Base-by-base conservation (phyloP, 2,888 invertebrate genomes). In the Nesidiocoris tenuis region DNA sequence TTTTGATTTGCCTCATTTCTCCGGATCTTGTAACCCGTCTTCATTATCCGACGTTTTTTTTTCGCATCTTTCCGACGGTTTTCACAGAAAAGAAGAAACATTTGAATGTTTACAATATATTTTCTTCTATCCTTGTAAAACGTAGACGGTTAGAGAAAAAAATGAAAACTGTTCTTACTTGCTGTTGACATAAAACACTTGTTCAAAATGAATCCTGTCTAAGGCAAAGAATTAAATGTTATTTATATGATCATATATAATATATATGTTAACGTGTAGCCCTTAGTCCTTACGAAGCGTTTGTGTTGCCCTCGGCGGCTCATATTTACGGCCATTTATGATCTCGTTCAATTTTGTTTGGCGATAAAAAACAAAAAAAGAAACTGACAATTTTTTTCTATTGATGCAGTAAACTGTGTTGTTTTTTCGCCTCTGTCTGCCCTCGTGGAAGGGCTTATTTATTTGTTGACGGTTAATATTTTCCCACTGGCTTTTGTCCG, bases 231-330 rank as follows among this genome's bases (percentile, higher is more conserved):
- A 72, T 71, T 54, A 61, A n/a, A 72, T 72, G 72, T 72, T 72
- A 70, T 70, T 70, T 70, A 72, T 65, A 65, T 63, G 23, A 72
- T 72, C 39, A 72, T 59, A 59, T 70, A 59, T 59, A 57, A 70
- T 70, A 70, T 72, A 55, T 72, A 63, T 72, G 72, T 72, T 72
- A 63, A 61, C 61, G 39, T 72, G 72, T 72, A 72, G 61, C 61
- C 61, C 54, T 72, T 72, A 63, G 54, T 72, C 55, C 39, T 25
- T 61, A 25, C 25, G 23, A 70, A 18, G 72, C 72, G 21, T 19
- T 72, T 72, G 63, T 72, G 72, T 72, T 72, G 72, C 25, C 54
- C 25, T 59, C 61, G 70, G 61, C 70, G 24, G 57, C 57, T 23
- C 61, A 16, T 39, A 39, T 61, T 1, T n/a, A 18, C 39, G 25